phyloP scores from a whole-genome alignment of 2,797 vertebrate species.

The Vipera ursinii region DNA sequence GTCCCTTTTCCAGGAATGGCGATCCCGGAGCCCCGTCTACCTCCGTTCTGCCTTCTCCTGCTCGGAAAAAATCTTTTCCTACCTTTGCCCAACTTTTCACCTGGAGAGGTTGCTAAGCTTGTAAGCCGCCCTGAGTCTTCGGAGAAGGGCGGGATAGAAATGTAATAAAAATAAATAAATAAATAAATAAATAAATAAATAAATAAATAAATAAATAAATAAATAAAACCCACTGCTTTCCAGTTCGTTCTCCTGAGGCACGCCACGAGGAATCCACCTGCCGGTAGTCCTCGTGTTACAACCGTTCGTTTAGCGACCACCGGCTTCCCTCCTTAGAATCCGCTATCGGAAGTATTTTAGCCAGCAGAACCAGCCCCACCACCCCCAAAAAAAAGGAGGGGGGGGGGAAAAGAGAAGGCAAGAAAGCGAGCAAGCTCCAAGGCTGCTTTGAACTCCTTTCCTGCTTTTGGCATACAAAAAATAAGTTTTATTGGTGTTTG shows the following conservation, averaged over 20 bases:
- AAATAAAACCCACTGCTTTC: too few species aligned
- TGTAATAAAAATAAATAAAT: too few species aligned
- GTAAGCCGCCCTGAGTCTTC: too few species aligned
- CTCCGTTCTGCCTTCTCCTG: neutral
- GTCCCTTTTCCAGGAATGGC: neutral
- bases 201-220: too few species aligned
- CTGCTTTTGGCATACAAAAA: neutral
- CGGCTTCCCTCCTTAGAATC: neutral
- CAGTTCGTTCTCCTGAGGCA: too few species aligned
- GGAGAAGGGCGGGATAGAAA: too few species aligned
- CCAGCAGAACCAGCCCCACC: neutral
- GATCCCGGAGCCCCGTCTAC: accelerated
- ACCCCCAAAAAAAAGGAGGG: too few species aligned
- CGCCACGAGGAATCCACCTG: too few species aligned
- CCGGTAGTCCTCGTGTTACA: too few species aligned
- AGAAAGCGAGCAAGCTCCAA: neutral
- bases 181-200: too few species aligned
- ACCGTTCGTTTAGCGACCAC: too few species aligned
- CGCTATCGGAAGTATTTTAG: neutral
- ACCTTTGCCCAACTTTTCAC: neutral
- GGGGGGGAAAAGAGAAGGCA: too few species aligned
- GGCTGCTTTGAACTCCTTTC: neutral
- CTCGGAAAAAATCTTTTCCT: neutral
- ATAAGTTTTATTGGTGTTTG: neutral
- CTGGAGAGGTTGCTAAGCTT: neutral